phyloP scores from a whole-genome alignment of 2,113 vertebrate species.

The Ramphastos sulfuratus region DNA sequence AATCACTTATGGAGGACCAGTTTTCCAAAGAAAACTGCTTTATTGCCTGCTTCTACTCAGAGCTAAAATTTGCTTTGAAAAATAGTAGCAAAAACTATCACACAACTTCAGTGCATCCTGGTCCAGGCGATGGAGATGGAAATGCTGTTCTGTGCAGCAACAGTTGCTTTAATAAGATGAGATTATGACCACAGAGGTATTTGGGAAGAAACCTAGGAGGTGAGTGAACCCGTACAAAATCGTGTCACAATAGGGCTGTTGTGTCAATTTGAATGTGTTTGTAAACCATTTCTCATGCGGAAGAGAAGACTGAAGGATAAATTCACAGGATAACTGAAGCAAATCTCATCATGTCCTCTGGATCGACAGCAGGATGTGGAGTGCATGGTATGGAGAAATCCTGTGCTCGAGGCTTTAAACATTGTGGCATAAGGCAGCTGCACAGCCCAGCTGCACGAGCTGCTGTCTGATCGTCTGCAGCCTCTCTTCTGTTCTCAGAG shows the following conservation, averaged over 20 bases:
- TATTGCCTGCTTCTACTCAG: background rate
- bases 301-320: background rate
- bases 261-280: background rate
- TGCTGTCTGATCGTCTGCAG: background rate
- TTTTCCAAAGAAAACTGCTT: background rate
- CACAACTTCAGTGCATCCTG: background rate
- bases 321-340: background rate
- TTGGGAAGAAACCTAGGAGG: background rate
- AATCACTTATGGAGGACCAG: background rate
- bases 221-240: background rate
- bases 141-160: background rate
- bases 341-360: background rate
- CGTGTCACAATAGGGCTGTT: background rate
- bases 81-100: background rate
- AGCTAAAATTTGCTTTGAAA: background rate
- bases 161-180: background rate
- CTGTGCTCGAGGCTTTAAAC: background rate
- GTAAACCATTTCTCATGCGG: background rate
- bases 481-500: conserved; percentile 27
- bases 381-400: background rate
- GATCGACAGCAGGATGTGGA: background rate
- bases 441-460: background rate
- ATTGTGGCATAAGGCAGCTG: background rate
- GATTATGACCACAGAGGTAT: background rate
- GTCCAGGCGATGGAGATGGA: background rate